phyloP scores from a whole-genome alignment of 2,797 vertebrate species.

The Phyllotis vaccarum region DNA sequence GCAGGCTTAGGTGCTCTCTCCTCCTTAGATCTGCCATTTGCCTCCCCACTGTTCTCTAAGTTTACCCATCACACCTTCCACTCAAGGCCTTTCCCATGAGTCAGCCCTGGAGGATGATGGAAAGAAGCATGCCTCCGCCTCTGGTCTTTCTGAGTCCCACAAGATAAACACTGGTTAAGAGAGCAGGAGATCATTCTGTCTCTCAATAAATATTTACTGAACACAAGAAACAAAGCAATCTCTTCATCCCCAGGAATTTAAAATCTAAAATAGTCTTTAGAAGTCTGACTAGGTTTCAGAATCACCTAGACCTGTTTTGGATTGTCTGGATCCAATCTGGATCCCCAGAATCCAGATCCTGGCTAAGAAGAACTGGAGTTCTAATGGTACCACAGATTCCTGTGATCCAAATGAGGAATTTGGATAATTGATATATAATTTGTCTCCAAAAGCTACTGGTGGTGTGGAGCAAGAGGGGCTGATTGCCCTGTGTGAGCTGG shows the following conservation, averaged over 20 bases:
- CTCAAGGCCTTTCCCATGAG: not conserved
- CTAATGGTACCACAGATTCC: not conserved
- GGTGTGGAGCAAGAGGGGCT: not conserved
- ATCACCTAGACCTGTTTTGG: not conserved
- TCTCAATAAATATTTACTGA: conserved; percentile 55
- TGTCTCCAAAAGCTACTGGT: not conserved
- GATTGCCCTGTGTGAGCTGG: not conserved
- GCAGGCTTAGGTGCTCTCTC: not conserved
- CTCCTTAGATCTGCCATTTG: not conserved
- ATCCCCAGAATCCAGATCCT: not conserved
- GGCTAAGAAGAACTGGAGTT: not conserved
- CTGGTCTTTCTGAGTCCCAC: not conserved
- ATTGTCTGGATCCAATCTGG: not conserved
- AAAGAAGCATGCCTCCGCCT: not conserved
- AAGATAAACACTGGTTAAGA: conserved; percentile 23
- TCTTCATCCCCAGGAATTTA: not conserved
- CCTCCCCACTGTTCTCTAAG: not conserved
- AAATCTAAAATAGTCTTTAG: not conserved
- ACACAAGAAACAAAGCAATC: not conserved
- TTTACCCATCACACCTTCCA: not conserved
- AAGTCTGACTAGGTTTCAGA: not conserved
- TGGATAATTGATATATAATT: not conserved
- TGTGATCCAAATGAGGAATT: not conserved
- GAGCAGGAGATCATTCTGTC: not conserved
- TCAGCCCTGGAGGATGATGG: not conserved